Evolutionary conservation across 2,888 invertebrate genomes (phyloP), one percentile per base, ranked within the genome.

Genomic region (Caenorhabditis sp.): DNA sequence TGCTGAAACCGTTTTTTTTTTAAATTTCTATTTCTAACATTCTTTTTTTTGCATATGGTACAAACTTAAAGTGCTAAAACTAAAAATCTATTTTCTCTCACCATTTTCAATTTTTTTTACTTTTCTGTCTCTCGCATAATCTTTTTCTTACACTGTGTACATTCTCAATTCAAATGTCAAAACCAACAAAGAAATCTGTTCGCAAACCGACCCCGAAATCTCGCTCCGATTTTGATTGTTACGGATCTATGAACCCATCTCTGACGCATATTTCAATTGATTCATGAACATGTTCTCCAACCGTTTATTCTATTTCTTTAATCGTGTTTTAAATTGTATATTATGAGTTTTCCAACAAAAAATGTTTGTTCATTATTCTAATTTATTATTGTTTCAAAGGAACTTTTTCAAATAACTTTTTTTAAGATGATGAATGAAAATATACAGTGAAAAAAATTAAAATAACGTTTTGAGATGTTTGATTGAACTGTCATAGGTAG

Each of bases 191-290:
- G n/a, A n/a, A n/a, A n/a, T 35, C 35, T 68, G 50, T 60, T 50
- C 32, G 60, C 37, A 56, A n/a, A n/a, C 47, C 32, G 35, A n/a
- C 61, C 37, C 55, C 47, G 24, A 50, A 64, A 64, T 72, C 55
- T 44, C 53, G 47, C 32, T 64, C 24, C 50, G 50, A 64, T 58
- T 72, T 64, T 58, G 64, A n/a, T 61, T 53, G 44, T 20, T 76
- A 76, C 76, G 76, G 76, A 76, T 76, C 67, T 67, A 76, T 76
- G 76, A 76, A 67, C 76, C 61, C 76, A 76, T 76, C 76, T 76
- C 74, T 60, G 37, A 22, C 26, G 76, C 76, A 67, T 76, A 67
- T 67, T 76, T 67, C 18, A 53, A 50, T 32, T 37, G 15, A 53
- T 60, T 28, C 47, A 47, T 40, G 40, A 40, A 40, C 50, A 18